Evolutionary conservation across 1,140 invertebrate species (phyloP), one percentile per base, ranked within the genome.

Genomic region (Drosophila aff.): DNA sequence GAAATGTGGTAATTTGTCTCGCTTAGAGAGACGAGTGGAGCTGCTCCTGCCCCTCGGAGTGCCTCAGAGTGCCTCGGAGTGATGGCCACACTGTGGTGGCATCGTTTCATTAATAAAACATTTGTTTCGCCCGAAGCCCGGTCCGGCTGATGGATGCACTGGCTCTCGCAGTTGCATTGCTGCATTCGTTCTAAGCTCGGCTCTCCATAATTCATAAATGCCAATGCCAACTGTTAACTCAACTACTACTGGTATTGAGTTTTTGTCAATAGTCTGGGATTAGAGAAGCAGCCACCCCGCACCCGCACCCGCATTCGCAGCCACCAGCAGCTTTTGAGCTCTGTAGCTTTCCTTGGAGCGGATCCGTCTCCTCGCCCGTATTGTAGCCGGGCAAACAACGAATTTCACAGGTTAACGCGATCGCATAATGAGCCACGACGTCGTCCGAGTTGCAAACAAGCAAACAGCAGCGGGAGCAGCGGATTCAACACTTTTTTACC

Each of bases 381-480:
- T 90, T 66, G 66, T 82, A 64, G 76, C 55, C 81, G 68, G 74
- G 58, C 71, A 92, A 91, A 92, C 91, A 92, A 87, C 84, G 79
- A 79, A 92, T 92, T 92, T 92, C 91, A 92, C 91, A 92, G 91
- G 86, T 92, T 91, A 92, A 92, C 91, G 91, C 91, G 82, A 92
- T 92, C 87, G 91, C 79, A 92, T 91, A 92, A 92, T 92, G 81
- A 87, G 81, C 76, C 58, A 71, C 79, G 68, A 71, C 71, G 67
- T 49, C 65, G 47, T 72, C 47, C 74, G 49, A 81, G 77, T 89
- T 80, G 84, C 84, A 81, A 84, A 81, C 80, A 49, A 83, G 77
- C 52, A 87, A 84, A 89, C 67, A 80, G 49, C 76, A 82, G 59
- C 71, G 63, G 57, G 65, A 82, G 67, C 83, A 86, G 64, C 57